Base-by-base conservation (phyloP, 2,113 vertebrate genomes). In the Rhinopomastus cyanomelas region DNA sequence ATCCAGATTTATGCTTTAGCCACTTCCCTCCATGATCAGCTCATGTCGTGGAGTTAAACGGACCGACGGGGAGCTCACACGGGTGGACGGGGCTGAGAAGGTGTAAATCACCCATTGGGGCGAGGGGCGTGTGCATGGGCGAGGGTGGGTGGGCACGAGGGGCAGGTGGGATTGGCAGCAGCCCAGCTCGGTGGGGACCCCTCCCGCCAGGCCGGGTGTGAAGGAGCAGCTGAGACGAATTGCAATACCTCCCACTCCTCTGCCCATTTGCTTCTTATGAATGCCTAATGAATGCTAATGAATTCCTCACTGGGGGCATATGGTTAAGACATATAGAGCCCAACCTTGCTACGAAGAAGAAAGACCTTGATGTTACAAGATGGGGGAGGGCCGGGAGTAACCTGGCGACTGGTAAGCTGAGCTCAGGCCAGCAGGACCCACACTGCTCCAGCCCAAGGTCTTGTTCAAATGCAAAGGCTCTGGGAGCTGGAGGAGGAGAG, bases 221-320 rank as follows among this genome's bases (percentile, higher is more conserved):
- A 95, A 94, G 90, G 94, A 96, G 96, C 96, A 96, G 95, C 96
- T 95, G 95, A 97, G 95, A 95, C 62, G 89, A 96, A 96, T 92
- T 77, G 94, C 95, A 91, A 87, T 68, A 60, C 95, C 95, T 94
- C 92, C 93, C 93, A 77, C 92, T 88, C 91, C 90, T 83, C 92
- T 87, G 88, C 94, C 96, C 65, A 26, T 95, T 94, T 95, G 92
- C 95, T 96, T 76, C 94, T 89, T 89, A 85, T 90, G 94, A 96
- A 96, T 97, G 97, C 97, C 92, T 98, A 98, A 97, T 97, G 96
- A 97, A 98, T 98, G 98, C 97, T 98, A 98, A 98, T 98, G 96
- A 97, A 97, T 95, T 91, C 95, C 88, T 91, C 90, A 87, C 85
- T 89, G 37, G 71, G 92, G 95, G 95, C 92, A 93, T 93, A 95